phyloP scores from a whole-genome alignment of 2,797 vertebrate species.

The Sorex maritimensis region DNA sequence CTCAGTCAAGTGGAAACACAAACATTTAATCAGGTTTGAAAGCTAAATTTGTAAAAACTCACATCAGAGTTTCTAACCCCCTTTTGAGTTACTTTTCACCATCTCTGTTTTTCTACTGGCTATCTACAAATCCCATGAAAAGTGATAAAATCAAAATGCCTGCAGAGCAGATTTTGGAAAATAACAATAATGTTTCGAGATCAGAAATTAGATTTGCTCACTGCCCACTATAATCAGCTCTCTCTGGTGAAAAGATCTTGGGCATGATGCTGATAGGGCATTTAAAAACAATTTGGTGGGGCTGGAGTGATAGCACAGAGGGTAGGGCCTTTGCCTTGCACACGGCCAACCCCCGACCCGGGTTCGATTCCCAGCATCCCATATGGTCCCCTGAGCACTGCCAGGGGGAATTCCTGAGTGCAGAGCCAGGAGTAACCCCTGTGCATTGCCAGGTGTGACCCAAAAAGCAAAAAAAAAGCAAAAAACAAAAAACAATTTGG shows the following conservation, averaged over 20 bases:
- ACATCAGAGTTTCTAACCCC: neutral
- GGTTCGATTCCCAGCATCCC: no score
- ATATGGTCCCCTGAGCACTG: no score
- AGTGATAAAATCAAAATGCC: neutral
- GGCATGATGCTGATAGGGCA: neutral
- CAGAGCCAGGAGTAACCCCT: no score
- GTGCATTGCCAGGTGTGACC: no score
- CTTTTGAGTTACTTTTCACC: neutral
- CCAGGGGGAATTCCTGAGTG: no score
- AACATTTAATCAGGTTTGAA: neutral
- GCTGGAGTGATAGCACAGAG: no score
- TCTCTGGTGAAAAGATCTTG: neutral
- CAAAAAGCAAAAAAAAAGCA: no score
- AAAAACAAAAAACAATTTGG: neutral
- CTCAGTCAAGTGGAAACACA: slow-evolving; percentile 61
- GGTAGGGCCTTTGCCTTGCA: no score
- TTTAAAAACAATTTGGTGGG: neutral
- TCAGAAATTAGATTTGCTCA: neutral
- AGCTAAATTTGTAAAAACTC: neutral
- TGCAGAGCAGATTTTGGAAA: slow-evolving; percentile 59
- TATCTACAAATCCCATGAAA: neutral
- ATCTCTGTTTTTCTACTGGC: neutral
- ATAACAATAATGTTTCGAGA: slow-evolving; percentile 36
- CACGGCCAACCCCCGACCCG: no score
- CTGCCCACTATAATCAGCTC: neutral